These are phyloP conservation scores for Spisula solida DNA, from an alignment of 2,888 invertebrate genomes.

Conservation along the genomic window DNA sequence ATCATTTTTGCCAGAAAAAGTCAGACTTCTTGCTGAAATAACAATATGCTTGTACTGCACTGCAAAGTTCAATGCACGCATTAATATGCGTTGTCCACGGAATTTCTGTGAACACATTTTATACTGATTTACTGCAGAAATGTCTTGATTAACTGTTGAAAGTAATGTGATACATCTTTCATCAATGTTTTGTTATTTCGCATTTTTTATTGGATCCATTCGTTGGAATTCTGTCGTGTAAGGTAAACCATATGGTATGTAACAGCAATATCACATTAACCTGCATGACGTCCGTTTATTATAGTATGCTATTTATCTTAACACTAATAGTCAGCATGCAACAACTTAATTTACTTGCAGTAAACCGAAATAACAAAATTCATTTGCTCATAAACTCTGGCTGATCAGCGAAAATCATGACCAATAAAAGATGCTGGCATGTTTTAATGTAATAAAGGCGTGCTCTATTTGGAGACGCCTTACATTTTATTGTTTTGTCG, in stretches of 20 bases:
- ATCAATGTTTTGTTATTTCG: not conserved
- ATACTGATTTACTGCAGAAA: not conserved
- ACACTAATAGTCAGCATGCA: not conserved
- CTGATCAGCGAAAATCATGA: not conserved
- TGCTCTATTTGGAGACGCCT: too few relatives aligned
- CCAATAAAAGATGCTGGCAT: not conserved
- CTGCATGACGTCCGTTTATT: not conserved
- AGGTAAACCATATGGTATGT: slow-evolving; percentile 1
- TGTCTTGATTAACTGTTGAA: slow-evolving; percentile 19
- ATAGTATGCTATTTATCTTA: not conserved
- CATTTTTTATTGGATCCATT: not conserved
- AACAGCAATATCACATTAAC: not conserved
- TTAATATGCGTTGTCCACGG: not conserved
- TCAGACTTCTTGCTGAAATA: not conserved
- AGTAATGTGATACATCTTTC: slow-evolving; percentile 8
- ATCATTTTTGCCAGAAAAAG: not conserved
- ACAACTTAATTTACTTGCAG: not conserved
- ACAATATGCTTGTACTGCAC: too few relatives aligned
- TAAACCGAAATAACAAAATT: not conserved
- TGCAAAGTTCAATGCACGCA: not conserved
- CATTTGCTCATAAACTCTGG: not conserved
- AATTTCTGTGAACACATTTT: not conserved
- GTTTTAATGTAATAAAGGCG: not conserved
- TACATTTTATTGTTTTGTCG: too few relatives aligned
- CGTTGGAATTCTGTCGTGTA: not conserved